A percentile compares a stretch with the other conserved stretches of the same genome.
Conservation (phyloP, 2,888 invertebrate species). For the Conops quadrifasciatus region DNA sequence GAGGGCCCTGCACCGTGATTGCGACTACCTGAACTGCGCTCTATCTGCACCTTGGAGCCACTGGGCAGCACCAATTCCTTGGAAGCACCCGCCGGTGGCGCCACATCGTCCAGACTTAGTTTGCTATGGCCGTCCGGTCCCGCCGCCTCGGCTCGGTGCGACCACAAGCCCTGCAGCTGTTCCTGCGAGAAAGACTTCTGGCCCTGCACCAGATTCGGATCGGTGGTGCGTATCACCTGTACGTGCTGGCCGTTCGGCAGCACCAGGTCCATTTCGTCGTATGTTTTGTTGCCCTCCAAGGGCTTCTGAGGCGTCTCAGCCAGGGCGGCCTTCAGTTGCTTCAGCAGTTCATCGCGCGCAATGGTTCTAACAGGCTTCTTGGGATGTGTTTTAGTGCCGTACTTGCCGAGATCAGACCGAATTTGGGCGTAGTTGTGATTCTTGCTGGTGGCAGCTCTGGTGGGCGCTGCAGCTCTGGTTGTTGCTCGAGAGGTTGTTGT, state of each 20-base stretch:
- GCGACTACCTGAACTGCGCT: constrained; percentile 72
- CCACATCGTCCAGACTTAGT: constrained; percentile 53
- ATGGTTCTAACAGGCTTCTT: constrained; percentile 69
- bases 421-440: constrained; percentile 71
- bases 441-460: constrained; percentile 66
- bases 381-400: constrained; percentile 49
- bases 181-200: constrained; percentile 65
- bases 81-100: constrained; percentile 62
- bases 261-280: constrained; percentile 77
- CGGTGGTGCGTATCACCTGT: constrained; percentile 76
- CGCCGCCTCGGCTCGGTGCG: constrained; percentile 50
- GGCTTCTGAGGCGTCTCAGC: constrained; percentile 75
- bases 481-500: constrained; percentile 63
- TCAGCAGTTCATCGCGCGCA: constrained; percentile 75
- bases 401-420: constrained; percentile 67
- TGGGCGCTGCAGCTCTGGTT: constrained; percentile 63
- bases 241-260: constrained; percentile 79
- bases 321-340: constrained; percentile 78
- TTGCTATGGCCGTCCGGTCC: constrained; percentile 41
- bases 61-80: constrained; percentile 77
- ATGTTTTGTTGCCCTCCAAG: constrained; percentile 72
- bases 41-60: constrained; percentile 78
- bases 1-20: constrained; percentile 67
- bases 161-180: constrained; percentile 65
- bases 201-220: constrained; percentile 75